Conservation (phyloP, 2,888 invertebrate genomes). For the Watsonalla binaria region DNA sequence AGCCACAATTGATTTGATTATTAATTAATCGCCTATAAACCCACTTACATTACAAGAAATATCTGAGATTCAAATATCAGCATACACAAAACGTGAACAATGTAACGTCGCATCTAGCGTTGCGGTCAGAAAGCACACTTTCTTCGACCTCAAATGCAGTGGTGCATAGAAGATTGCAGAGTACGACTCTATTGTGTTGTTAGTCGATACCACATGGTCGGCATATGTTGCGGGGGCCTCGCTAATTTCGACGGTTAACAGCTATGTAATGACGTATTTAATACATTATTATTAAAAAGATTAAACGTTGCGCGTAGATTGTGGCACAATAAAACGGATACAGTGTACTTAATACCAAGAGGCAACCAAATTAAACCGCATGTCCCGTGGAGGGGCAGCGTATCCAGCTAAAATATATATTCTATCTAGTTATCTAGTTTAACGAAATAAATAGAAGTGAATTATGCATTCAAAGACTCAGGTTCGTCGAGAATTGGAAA, state of each 20-base stretch:
- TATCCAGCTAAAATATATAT: too few relatives aligned
- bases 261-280: slow-evolving; percentile 41
- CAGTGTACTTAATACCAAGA: too few relatives aligned
- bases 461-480: too few relatives aligned
- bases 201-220: slow-evolving; percentile 52
- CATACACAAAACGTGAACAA: background rate
- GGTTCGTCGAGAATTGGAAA: too few relatives aligned
- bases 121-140: slow-evolving; percentile 17
- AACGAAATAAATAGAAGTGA: too few relatives aligned
- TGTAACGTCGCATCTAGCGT: background rate
- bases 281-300: slow-evolving; percentile 12
- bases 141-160: slow-evolving; percentile 34
- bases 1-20: too few relatives aligned
- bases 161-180: slow-evolving; percentile 40
- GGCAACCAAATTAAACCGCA: too few relatives aligned
- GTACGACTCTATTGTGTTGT: slow-evolving; percentile 14
- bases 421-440: too few relatives aligned
- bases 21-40: too few relatives aligned
- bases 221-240: slow-evolving; percentile 50
- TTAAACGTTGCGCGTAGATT: background rate
- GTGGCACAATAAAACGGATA: too few relatives aligned
- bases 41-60: too few relatives aligned
- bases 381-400: too few relatives aligned
- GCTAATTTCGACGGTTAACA: slow-evolving; percentile 38
- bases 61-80: background rate